These are phyloP conservation scores for Eilema sororculum DNA, from an alignment of 2,888 invertebrate genomes.

Conservation along the genomic window DNA sequence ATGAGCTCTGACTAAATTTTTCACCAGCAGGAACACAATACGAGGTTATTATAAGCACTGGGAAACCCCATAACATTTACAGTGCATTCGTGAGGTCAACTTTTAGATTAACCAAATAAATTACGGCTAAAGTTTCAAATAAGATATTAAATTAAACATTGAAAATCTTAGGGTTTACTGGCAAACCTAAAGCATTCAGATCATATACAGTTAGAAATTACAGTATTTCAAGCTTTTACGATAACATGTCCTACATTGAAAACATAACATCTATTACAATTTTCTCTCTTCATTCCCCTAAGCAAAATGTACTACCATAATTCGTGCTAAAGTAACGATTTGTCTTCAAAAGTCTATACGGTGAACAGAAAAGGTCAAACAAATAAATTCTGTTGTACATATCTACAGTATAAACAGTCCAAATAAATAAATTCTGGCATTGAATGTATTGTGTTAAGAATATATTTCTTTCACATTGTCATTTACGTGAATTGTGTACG, in stretches of 20 bases:
- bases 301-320: slow-evolving; percentile 41
- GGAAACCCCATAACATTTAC: no score
- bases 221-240: background rate
- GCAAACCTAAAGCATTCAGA: background rate
- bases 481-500: background rate
- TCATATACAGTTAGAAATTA: background rate
- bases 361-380: slow-evolving; percentile 52
- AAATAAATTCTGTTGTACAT: slow-evolving; percentile 41
- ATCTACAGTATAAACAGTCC: no score
- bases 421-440: slow-evolving; percentile 46
- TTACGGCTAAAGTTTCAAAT: no score
- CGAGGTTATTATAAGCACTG: no score
- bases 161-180: background rate
- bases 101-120: no score
- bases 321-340: slow-evolving; percentile 55
- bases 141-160: no score
- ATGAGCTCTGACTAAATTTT: no score
- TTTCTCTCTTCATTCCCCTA: slow-evolving; percentile 3
- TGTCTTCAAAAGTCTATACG: slow-evolving; percentile 56
- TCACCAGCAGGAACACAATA: no score
- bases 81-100: no score
- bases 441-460: slow-evolving; percentile 13
- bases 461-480: slow-evolving; percentile 8
- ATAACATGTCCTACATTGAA: background rate
- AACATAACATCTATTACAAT: slow-evolving; percentile 7